phyloP scores from a whole-genome alignment of 1,140 invertebrate species.

The Aphis craccivora region DNA sequence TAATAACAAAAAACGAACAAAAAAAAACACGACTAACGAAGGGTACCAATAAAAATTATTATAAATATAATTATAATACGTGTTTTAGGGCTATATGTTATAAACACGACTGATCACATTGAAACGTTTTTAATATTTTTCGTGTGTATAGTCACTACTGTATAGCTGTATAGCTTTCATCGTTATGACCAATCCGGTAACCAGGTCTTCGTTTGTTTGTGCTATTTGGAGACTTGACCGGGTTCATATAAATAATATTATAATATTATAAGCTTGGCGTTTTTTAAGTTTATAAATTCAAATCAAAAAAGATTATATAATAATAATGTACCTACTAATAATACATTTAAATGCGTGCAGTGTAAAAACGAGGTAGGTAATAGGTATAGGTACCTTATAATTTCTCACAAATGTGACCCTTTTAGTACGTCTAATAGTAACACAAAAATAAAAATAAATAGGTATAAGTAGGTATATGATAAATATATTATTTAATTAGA shows the following conservation, averaged over 20 bases:
- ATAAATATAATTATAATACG: no score
- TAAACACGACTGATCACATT: no score
- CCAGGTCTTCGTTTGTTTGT: neutral
- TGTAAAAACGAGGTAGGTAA: neutral
- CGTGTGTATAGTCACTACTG: neutral
- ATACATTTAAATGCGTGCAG: neutral
- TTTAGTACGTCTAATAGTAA: neutral
- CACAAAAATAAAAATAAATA: neutral
- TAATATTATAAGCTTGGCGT: neutral
- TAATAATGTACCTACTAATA: neutral
- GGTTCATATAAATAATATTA: neutral
- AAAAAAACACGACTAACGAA: neutral
- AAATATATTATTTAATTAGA: conserved; percentile 11
- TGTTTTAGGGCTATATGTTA: no score
- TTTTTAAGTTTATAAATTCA: neutral
- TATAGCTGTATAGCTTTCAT: neutral
- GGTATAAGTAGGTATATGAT: neutral
- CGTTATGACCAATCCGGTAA: neutral
- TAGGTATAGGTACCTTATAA: neutral
- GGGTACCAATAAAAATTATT: neutral
- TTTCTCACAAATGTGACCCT: neutral
- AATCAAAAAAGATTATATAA: neutral
- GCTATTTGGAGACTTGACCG: neutral
- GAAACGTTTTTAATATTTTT: no score
- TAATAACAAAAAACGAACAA: neutral